phyloP scores from a whole-genome alignment of 1,140 invertebrate species.

The Micrasema longulum region DNA sequence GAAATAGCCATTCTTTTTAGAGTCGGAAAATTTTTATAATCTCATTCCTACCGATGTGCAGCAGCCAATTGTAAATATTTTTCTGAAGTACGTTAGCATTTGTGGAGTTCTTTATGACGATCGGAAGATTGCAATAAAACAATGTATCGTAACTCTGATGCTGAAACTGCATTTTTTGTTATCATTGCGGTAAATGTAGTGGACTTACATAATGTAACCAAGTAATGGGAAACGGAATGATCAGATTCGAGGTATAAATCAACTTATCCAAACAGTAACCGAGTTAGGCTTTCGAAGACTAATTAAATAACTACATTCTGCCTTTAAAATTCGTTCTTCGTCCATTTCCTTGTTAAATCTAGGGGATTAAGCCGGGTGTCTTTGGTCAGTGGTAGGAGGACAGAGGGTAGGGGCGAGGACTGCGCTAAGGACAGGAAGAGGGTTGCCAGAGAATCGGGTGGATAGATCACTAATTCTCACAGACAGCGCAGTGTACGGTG shows the following conservation, averaged over 20 bases:
- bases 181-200: background rate
- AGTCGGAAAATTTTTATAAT: too few relatives aligned
- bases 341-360: background rate
- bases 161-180: background rate
- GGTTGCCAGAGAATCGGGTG: background rate
- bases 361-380: conserved; percentile 17
- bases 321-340: background rate
- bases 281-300: background rate
- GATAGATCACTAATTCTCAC: conserved; percentile 24
- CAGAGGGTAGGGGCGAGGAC: background rate
- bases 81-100: too few relatives aligned
- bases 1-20: too few relatives aligned
- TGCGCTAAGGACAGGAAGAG: background rate
- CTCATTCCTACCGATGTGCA: too few relatives aligned
- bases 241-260: background rate
- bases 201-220: background rate
- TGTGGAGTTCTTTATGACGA: too few relatives aligned
- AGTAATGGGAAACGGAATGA: background rate
- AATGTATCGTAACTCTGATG: too few relatives aligned
- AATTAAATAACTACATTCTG: background rate
- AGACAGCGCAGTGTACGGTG: conserved; percentile 11
- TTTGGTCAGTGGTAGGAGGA: conserved; percentile 11
- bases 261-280: background rate
- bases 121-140: too few relatives aligned
- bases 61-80: too few relatives aligned